These are phyloP conservation scores for Nothoprocta pentlandii DNA, from an alignment of 2,113 vertebrate species.

Conservation along the genomic window DNA sequence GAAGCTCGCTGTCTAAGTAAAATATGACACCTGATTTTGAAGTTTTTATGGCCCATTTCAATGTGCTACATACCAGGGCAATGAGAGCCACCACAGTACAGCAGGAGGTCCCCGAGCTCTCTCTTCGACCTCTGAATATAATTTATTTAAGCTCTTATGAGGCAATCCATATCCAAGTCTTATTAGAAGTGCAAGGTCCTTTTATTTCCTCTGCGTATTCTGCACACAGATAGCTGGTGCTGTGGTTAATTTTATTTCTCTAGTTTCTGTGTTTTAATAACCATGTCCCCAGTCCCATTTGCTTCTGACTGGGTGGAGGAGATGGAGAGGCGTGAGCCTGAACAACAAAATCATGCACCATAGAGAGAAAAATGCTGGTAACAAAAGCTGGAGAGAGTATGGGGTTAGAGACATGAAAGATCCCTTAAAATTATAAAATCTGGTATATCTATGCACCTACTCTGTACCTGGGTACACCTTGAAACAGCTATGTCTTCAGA, in stretches of 20 bases:
- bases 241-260: slow-evolving; percentile 38
- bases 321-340: background rate
- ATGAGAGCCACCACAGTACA: background rate
- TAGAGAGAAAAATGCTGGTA: background rate
- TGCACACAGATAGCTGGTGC: background rate
- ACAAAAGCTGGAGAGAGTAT: background rate
- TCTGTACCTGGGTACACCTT: background rate
- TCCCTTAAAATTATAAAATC: background rate
- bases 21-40: background rate
- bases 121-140: background rate
- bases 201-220: slow-evolving; percentile 55
- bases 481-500: background rate
- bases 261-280: slow-evolving; percentile 40
- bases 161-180: slow-evolving; percentile 31
- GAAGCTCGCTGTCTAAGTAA: background rate
- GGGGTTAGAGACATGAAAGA: background rate
- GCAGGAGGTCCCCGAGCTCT: background rate
- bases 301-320: slow-evolving; percentile 2
- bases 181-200: slow-evolving; percentile 26
- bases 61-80: background rate
- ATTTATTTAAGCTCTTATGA: slow-evolving; percentile 31
- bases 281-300: background rate
- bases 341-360: background rate
- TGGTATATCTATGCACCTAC: background rate
- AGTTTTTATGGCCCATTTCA: background rate